These are phyloP conservation scores for Spheniscus humboldti DNA, from an alignment of 2,797 vertebrate species.

Conservation along the genomic window DNA sequence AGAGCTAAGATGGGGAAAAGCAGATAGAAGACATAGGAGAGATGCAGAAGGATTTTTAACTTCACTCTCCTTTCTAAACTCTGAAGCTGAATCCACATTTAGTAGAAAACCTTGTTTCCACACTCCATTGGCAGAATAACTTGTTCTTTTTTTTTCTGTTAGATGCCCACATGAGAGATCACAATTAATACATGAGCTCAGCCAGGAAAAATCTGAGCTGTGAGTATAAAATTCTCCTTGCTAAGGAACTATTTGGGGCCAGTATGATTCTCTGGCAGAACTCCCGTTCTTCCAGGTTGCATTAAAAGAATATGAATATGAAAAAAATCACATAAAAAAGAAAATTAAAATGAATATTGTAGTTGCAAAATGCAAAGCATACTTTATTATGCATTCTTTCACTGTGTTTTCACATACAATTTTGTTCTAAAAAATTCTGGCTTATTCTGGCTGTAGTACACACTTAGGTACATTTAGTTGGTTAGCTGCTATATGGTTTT, in stretches of 20 bases:
- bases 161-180: neutral
- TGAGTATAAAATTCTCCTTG: neutral
- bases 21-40: neutral
- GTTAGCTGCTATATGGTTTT: neutral
- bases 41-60: neutral
- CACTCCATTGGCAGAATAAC: neutral
- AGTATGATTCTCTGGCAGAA: neutral
- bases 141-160: fast-evolving
- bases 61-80: neutral
- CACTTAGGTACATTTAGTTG: neutral
- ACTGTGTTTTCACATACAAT: neutral
- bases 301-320: neutral
- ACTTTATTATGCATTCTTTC: neutral
- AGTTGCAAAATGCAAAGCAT: neutral
- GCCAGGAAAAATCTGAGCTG: neutral
- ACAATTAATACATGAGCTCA: neutral
- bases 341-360: neutral
- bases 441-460: neutral
- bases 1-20: neutral
- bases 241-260: neutral
- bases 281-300: neutral
- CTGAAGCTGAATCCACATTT: neutral
- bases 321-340: neutral
- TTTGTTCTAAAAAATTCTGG: neutral
- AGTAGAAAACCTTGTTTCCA: neutral